Evolutionary conservation across 2,888 invertebrate species (phyloP).

Genomic region (Acronicta leporina): DNA sequence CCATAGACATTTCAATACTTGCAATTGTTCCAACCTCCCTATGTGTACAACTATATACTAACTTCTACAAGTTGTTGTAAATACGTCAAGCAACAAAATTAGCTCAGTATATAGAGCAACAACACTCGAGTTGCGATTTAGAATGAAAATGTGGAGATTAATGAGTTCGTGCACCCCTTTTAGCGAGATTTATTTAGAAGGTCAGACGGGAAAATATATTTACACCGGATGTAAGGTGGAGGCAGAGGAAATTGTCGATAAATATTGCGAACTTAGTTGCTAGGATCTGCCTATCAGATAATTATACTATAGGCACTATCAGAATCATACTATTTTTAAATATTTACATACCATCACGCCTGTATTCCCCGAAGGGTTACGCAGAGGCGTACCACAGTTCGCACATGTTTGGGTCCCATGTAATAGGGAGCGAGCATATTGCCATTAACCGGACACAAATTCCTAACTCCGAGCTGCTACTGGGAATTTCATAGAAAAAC

Average conservation of each 20-base stretch:
- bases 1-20: conserved; percentile 1
- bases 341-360: no score
- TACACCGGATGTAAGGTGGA: conserved; percentile 13
- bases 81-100: conserved; percentile 42
- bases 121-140: conserved; percentile 43
- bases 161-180: conserved; percentile 59
- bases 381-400: no score
- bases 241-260: conserved; percentile 8
- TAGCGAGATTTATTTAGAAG: conserved; percentile 49
- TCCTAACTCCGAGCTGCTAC: no score
- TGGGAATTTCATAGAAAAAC: no score
- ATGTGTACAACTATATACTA: neutral
- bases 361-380: no score
- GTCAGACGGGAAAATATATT: conserved; percentile 32
- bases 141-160: conserved; percentile 46
- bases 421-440: no score
- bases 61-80: conserved; percentile 8
- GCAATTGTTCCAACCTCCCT: neutral
- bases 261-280: conserved; percentile 4
- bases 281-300: neutral
- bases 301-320: no score
- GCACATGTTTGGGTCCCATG: no score
- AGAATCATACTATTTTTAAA: no score
- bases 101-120: conserved; percentile 40
- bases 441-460: no score